Base-by-base conservation (phyloP, 2,113 vertebrate species). In the Neolamprologus longior region DNA sequence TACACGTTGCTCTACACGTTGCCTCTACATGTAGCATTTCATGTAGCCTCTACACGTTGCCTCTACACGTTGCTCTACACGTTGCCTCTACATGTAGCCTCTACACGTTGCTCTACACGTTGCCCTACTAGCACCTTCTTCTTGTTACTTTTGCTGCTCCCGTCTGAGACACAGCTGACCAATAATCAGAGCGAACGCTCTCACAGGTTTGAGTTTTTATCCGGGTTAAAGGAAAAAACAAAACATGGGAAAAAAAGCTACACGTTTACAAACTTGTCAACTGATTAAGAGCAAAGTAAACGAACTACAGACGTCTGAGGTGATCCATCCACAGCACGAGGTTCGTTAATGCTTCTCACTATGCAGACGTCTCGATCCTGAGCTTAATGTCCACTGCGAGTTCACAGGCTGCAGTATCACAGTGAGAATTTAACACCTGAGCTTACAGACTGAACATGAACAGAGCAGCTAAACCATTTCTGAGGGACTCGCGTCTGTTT, bases 41-140 rank as follows among this genome's bases (percentile, higher is more conserved):
- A 21, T 21, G 35, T 35, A 0, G 35, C 35, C 21, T 21, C 21
- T 2, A 21, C 21, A 21, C 21, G 21, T 21, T 21, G 21, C 21
- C 21, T 21, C 21, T 21, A 21, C 21, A 21, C 21, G 21, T 21
- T 21, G 21, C 0, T 10, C 35, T 37, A 2, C 9, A 37, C 0
- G 37, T 40, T 0, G 10, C 1, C 1, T 33, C 31, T 33, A 33
- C 26, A 28, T 2, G 2, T 5, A 1, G 26, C 26, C 21, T 21
- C 21, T 21, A 21, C 21, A 21, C 21, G 21, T 21, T 21, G 0
- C 21, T 0, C 24, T 0, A 0, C 24, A 9, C 0, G 55, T 19
- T 33, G 28, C 15, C 28, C 28, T 10, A 19, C 58, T n/a, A 35
- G 10, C 31, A 66, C 17, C 6, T 66, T n/a, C 31, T 4, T 35